phyloP scores from a whole-genome alignment of 2,113 vertebrate genomes.

The Chroicocephalus ridibundus region DNA sequence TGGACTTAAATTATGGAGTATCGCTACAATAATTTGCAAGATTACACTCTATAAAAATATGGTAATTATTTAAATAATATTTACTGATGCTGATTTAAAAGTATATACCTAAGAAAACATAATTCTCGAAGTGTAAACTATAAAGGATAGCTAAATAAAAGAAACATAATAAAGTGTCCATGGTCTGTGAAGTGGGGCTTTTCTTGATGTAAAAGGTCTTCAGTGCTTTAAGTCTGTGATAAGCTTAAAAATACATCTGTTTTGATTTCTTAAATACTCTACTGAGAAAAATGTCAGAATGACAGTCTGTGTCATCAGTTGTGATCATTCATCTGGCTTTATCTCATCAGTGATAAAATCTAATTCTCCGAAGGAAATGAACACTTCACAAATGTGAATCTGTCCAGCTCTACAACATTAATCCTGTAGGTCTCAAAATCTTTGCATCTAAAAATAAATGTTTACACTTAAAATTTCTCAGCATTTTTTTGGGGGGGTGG shows the following conservation, averaged over 20 bases:
- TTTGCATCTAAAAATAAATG: neutral
- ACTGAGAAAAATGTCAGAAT: neutral
- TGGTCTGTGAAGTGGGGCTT: neutral
- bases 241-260: neutral
- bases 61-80: neutral
- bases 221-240: neutral
- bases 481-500: accelerated
- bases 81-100: neutral
- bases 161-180: neutral
- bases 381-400: neutral
- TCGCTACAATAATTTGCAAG: neutral
- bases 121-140: neutral
- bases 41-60: neutral
- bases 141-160: neutral
- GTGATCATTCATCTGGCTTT: neutral
- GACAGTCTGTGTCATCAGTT: neutral
- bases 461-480: neutral
- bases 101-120: neutral
- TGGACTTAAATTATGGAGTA: neutral
- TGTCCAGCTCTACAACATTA: neutral
- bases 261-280: neutral
- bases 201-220: neutral
- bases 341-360: neutral
- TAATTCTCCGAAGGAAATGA: neutral
- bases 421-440: neutral